Evolutionary conservation across 2,888 invertebrate species (phyloP), one percentile per base, ranked within the genome.

Genomic region (Heteromyza rotundicornis): DNA sequence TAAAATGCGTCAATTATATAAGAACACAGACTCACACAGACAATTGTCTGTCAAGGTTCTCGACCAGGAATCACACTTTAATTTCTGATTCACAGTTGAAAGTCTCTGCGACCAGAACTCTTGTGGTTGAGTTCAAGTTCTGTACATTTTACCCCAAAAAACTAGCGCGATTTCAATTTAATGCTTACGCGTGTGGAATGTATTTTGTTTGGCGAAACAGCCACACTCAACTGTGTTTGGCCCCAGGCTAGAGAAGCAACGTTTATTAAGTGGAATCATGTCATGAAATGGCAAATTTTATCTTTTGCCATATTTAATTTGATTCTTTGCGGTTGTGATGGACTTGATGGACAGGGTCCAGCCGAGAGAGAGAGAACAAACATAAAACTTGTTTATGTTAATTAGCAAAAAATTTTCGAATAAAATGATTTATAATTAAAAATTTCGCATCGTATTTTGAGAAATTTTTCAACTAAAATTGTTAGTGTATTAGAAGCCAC

Each of bases 1-100:
- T n/a, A 24, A 27, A 32, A 16, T 57, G 57, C 24, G 57, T 57
- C 47, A 57, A 20, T 32, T 22, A 44, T 23, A 32, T 17, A 35
- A 54, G 12, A 27, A 53, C 14, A 16, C 12, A 53, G 17, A 24
- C 1, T 3, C 3, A 40, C 10, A 40, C 8, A 7, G n/a, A 40
- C n/a, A 40, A 40, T n/a, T 10, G 27, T 5, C 17, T 56, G n/a
- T 57, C 57, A 57, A 57, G 58, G 58, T 51, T 51, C 22, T 20
- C n/a, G 35, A 23, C 16, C 58, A 57, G 51, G 16, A 57, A 57
- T 36, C 20, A 35, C 35, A 47, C 27, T 49, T 49, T n/a, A 24
- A 55, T 23, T 7, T 14, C 22, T 40, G 40, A 55, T 19, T 40
- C 22, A 36, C 23, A 22, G 23, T 14, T 40, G 40, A 40, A 32